Base-by-base conservation (phyloP, 2,888 invertebrate genomes). In the Hipparchia semele region DNA sequence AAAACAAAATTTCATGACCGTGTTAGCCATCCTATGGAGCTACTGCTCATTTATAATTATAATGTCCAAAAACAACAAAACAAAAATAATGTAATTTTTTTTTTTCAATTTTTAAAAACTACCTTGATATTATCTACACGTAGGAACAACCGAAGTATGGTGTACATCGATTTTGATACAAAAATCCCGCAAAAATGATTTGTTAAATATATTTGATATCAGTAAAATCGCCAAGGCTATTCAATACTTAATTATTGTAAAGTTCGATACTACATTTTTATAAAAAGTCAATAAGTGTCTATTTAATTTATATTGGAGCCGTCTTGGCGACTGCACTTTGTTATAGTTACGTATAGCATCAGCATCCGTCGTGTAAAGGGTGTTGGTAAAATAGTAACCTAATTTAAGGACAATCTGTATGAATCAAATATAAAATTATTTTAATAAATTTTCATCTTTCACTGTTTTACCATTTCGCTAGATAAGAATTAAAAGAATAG, bases 351-450 rank as follows among this genome's bases (percentile, higher is more conserved):
- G 73, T 68, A 76, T 71, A 72, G 73, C 68, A 86, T 88, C 91
- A 89, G 89, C 92, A 92, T 90, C 91, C 92, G 80, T 79, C 84
- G 80, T 86, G 83, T 91, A 87, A 85, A 83, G 90, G 92, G 90
- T 92, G 92, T 92, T 92, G 92, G 92, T 88, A 88, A 85, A 87
- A 81, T 82, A 88, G 87, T 94, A 92, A 93, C 90, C 87, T 93
- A 92, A 84, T 85, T 81, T 91, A 90, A 90, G 90, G 81, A 87
- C 85, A 83, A 85, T 84, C 82, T 91, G 85, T 91, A 89, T 86
- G 87, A 90, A 84, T 89, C 88, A 88, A 85, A 90, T 89, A 90
- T 87, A 89, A 83, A 89, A 85, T 84, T 87, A 88, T 88, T 90
- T 88, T 85, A 85, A 81, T 77, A 78, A 75, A 74, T 45, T 68